A percentile compares a stretch with the other conserved stretches of the same genome.
Evolutionary conservation across 2,888 invertebrate species (phyloP).

Genomic region (Meliscaeva auricollis): DNA sequence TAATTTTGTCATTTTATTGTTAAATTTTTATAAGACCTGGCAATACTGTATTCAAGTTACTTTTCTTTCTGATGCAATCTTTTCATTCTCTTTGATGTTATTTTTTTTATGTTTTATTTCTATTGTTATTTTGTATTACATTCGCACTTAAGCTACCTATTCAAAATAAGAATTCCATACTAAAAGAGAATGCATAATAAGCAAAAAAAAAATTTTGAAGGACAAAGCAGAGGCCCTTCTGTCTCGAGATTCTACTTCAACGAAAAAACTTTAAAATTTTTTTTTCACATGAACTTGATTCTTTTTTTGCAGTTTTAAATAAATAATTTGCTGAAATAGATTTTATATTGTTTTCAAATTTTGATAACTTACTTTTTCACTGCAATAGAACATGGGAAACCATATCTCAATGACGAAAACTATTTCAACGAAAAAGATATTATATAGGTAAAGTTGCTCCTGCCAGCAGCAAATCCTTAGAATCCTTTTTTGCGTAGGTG

Average conservation of each 20-base stretch:
- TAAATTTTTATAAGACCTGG: neutral
- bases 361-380: constrained; percentile 56
- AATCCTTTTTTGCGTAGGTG: constrained; percentile 24
- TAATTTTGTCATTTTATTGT: no score
- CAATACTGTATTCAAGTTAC: neutral
- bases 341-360: constrained; percentile 12
- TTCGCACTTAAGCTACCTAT: neutral
- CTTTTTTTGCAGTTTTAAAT: no score
- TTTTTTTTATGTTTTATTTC: constrained; percentile 20
- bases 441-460: no score
- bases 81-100: constrained; percentile 5
- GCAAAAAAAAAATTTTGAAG: constrained; percentile 58
- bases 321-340: no score
- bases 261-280: no score
- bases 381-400: constrained; percentile 38
- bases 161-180: constrained; percentile 55
- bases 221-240: constrained; percentile 66
- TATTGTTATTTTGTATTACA: constrained; percentile 20
- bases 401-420: constrained; percentile 52
- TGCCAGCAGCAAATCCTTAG: constrained; percentile 16
- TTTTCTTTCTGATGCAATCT: constrained; percentile 14
- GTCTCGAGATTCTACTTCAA: constrained; percentile 10
- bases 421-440: constrained; percentile 21
- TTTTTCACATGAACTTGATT: no score
- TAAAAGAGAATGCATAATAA: constrained; percentile 68